Conservation (phyloP, 2,113 vertebrate genomes). For the Rhadina sibilatrix region DNA sequence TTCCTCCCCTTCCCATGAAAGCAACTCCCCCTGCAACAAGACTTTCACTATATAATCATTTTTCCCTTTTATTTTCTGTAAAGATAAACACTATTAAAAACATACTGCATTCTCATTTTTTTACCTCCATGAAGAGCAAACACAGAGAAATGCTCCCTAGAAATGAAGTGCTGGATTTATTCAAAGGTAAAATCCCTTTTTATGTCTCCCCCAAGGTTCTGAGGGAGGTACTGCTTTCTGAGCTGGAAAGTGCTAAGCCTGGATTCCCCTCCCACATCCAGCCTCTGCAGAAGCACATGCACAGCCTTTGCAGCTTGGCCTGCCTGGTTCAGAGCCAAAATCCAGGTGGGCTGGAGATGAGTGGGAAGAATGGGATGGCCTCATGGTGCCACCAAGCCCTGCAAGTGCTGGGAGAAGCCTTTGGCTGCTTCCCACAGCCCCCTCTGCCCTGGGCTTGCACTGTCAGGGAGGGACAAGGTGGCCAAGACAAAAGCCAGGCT, state of each 20-base stretch:
- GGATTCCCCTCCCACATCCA: background rate
- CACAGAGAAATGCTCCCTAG: background rate
- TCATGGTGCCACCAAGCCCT: background rate
- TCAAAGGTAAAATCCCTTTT: conserved; percentile 21
- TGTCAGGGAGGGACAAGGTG: background rate
- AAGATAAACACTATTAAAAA: conserved; percentile 9
- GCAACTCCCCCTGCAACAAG: background rate
- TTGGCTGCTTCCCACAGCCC: background rate
- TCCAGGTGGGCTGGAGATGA: background rate
- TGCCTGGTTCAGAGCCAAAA: background rate
- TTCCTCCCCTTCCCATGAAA: background rate
- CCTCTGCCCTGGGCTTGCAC: no score
- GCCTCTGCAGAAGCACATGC: background rate
- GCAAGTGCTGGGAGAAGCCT: background rate
- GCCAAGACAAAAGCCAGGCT: background rate
- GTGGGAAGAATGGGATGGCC: background rate
- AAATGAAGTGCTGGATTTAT: background rate
- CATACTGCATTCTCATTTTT: background rate
- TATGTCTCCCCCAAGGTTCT: background rate
- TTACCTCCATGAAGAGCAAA: background rate
- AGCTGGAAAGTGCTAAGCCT: background rate
- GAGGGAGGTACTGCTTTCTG: background rate
- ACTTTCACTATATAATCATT: background rate
- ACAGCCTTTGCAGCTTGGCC: background rate
- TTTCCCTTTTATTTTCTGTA: background rate